These are phyloP conservation scores for Paratilapia polleni DNA, from an alignment of 2,113 vertebrate species.

Conservation along the genomic window DNA sequence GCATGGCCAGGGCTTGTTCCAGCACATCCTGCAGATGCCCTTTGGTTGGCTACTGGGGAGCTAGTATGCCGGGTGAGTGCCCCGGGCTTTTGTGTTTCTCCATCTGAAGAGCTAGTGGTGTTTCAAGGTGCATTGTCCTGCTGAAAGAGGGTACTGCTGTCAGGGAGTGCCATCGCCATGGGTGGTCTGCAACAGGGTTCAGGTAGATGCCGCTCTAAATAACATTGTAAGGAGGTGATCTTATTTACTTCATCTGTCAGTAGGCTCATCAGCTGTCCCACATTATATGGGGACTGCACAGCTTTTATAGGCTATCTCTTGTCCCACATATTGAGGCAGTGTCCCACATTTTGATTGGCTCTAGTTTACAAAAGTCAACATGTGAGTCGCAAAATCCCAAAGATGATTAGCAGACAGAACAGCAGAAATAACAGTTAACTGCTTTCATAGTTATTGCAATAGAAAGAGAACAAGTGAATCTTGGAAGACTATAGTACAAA, in stretches of 20 bases:
- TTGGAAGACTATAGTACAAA: background rate
- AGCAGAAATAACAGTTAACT: background rate
- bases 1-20: rapidly evolving
- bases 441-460: background rate
- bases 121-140: background rate
- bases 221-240: background rate
- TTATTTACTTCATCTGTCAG: too few species aligned
- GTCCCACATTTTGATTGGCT: background rate
- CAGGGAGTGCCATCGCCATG: background rate
- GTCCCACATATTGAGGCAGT: background rate
- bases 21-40: background rate
- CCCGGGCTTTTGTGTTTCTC: background rate
- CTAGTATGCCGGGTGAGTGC: background rate
- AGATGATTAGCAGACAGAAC: background rate
- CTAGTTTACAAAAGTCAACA: background rate
- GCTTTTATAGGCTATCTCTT: background rate
- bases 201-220: background rate
- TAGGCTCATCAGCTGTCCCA: too few species aligned
- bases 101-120: background rate
- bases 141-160: background rate
- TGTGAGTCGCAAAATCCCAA: background rate
- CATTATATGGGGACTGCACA: too few species aligned
- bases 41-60: background rate
- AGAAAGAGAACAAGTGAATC: background rate
- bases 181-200: background rate